Conservation (phyloP, 2,797 vertebrate species). For the Echeneis naucrates region DNA sequence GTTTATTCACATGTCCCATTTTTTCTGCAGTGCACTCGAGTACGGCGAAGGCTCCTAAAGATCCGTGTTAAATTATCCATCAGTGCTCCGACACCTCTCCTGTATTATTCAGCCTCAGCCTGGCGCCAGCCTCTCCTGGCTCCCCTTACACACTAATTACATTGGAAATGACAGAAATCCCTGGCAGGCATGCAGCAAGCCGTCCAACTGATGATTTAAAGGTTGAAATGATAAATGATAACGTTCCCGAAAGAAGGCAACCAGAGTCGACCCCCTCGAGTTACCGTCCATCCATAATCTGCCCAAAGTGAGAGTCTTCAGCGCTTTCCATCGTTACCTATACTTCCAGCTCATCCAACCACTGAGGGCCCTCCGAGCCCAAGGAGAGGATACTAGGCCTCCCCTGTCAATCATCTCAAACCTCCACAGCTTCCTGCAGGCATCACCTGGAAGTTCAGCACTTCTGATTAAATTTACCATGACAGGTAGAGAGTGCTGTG, state of each 20-base stretch:
- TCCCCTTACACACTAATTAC: conserved; percentile 69
- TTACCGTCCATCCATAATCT: conserved; percentile 14
- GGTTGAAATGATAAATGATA: conserved; percentile 35
- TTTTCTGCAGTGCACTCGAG: conserved; percentile 35
- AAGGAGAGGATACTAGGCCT: background rate
- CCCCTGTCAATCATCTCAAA: conserved; percentile 7
- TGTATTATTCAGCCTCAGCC: conserved; percentile 38
- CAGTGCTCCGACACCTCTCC: conserved; percentile 41
- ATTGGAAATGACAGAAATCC: conserved; percentile 64
- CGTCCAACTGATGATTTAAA: conserved; percentile 9
- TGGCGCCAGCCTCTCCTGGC: conserved; percentile 42
- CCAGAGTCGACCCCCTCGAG: conserved; percentile 9
- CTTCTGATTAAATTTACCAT: conserved; percentile 36
- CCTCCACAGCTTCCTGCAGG: conserved; percentile 30
- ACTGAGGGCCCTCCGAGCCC: conserved; percentile 4
- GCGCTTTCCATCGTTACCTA: background rate
- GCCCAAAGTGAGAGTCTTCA: background rate
- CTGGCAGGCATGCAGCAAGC: conserved; percentile 44
- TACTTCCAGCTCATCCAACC: conserved; percentile 27
- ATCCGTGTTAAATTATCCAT: conserved; percentile 62
- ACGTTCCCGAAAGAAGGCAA: conserved; percentile 10
- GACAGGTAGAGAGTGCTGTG: conserved; percentile 6
- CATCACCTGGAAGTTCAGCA: conserved; percentile 8
- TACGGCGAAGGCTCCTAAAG: conserved; percentile 32
- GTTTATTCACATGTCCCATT: conserved; percentile 23